A percentile compares a stretch with the other conserved stretches of the same genome.
phyloP scores from a whole-genome alignment of 2,113 vertebrate genomes.

The Vulpes ferrilata region DNA sequence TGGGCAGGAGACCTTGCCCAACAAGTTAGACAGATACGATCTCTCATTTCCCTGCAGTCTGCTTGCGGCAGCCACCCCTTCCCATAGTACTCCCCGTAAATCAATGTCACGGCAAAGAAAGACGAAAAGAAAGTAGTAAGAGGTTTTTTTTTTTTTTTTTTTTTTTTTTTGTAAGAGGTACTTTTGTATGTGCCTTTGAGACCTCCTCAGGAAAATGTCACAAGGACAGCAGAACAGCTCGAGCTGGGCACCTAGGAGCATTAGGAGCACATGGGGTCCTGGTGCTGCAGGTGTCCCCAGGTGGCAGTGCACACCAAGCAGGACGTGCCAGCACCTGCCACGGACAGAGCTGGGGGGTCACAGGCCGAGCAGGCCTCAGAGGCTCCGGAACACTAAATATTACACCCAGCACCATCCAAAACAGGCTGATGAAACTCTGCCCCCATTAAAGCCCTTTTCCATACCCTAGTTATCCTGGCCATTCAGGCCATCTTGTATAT shows the following conservation, averaged over 20 bases:
- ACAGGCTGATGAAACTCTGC: background rate
- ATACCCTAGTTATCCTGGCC: background rate
- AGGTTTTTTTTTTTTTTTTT: background rate
- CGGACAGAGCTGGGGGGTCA: background rate
- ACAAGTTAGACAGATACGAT: background rate
- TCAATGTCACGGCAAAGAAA: background rate
- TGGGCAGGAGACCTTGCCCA: background rate
- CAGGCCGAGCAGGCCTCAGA: background rate
- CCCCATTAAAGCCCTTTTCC: background rate
- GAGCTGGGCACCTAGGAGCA: background rate
- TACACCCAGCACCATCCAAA: background rate
- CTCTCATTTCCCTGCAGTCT: background rate
- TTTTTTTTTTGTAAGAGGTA: background rate
- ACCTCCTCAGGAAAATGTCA: background rate
- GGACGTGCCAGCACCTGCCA: background rate
- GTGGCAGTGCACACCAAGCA: background rate
- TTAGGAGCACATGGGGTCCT: background rate
- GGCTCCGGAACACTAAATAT: background rate
- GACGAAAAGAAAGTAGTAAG: background rate
- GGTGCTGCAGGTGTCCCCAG: background rate
- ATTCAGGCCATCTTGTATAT: background rate
- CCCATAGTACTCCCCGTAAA: background rate
- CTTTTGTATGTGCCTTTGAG: background rate
- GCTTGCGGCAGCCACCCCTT: background rate
- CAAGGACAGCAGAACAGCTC: background rate